Base-by-base conservation (phyloP, 92 coral and sea anemone genomes). In the Scolanthus callimorphus region DNA sequence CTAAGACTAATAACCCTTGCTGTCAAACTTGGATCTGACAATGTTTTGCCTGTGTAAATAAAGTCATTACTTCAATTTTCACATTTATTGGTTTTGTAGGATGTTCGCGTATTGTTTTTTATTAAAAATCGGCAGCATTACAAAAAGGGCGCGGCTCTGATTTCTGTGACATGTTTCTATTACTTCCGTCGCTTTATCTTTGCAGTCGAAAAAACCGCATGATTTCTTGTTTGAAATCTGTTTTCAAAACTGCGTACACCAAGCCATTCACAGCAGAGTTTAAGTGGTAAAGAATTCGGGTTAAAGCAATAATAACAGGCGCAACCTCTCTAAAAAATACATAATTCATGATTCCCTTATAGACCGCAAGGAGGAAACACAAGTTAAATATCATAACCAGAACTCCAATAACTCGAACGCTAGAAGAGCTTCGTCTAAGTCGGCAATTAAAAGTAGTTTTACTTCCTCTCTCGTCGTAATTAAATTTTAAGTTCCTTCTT, bases 331-430 rank as follows among this genome's bases (percentile, higher is more conserved):
- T 53, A 15, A 53, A 53, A 25, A 24, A 11, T 21, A 46, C 52
- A 46, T 46, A 46, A 20, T 20, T 46, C 17, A 46, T 10, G 17
- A 46, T 19, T 11, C 52, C 52, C 17, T 46, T 46, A 19, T 46
- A 46, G 23, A 46, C 52, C 17, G 52, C 12, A 20, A 46, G 52
- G 4, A 46, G 23, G 17, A 46, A 46, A 46, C 52, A 46, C 52
- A 20, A 46, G 22, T 46, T 20, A 19, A 46, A 46, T 4, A 46
- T 46, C 8, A 46, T 6, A 46, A 46, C 52, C 8, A 46, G 52
- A 46, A 46, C 22, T 9, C 52, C 52, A 46, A 46, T 20, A 19
- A 46, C 4, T 10, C 17, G 52, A 46, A 46, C 52, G 22, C 17
- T 46, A 21, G 52, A 46, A 19, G 11, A 6, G 41, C 6, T 34